Evolutionary conservation across 2,113 vertebrate species (phyloP), one percentile per base, ranked within the genome.

Genomic region (Monopterus albus): DNA sequence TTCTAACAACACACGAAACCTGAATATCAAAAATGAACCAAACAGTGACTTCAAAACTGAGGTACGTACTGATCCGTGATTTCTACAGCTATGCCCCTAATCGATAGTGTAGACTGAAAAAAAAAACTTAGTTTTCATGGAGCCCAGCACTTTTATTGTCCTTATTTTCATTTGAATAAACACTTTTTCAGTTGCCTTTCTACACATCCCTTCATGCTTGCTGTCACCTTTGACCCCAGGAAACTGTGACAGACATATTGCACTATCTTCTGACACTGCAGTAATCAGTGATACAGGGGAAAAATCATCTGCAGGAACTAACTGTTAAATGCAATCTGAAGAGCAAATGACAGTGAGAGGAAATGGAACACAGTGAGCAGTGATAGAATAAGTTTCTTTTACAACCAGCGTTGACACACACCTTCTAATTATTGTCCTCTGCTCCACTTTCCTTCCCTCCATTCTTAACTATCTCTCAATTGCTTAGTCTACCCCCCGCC

Each of bases 381-480:
- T 26, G 5, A 36, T 53, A 56, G 11, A 38, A 12, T 18, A 47
- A 26, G 21, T 72, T 84, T 75, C 35, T 15, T 67, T 43, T 46
- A 56, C 26, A 74, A n/a, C 39, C 59, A 51, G 29, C 29, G 31
- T 14, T 79, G 55, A 63, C 62, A 31, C 47, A 38, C 28, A 67
- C 29, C 11, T 62, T 61, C 67, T 76, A 38, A 65, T 55, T 61
- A 65, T 63, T 36, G n/a, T 45, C 39, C 46, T 46, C 26, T 4
- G 15, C n/a, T 12, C 18, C 6, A 40, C 56, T 39, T 76, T 60
- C 29, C 67, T 64, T 82, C 31, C 18, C 59, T 80, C 33, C 43
- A 60, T 81, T 83, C 79, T 78, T 84, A 81, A 77, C 46, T 65
- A 59, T 79, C 71, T 73, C 69, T 52, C 50, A 61, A 55, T 81